Conservation (phyloP, 2,888 invertebrate genomes). For the Suillia variegata region DNA sequence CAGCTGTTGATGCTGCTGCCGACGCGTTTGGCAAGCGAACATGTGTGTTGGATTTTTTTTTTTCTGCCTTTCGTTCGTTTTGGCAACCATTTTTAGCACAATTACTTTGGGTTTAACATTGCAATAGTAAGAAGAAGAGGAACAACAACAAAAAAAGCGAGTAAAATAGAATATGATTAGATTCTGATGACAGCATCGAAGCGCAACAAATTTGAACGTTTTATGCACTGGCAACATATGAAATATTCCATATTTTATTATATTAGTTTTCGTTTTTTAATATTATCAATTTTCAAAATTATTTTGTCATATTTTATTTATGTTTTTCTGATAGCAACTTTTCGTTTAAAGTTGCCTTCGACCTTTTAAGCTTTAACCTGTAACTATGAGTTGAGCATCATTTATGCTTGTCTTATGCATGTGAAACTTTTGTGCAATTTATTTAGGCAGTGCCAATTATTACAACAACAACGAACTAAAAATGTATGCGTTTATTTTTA, state of each 20-base stretch:
- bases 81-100: conserved; percentile 43
- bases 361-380: no score
- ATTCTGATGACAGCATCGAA: background rate
- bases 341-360: background rate
- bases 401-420: background rate
- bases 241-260: background rate
- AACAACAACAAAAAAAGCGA: conserved; percentile 16
- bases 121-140: no score
- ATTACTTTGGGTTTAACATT: conserved; percentile 46
- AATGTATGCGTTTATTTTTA: no score
- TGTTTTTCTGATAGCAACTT: background rate
- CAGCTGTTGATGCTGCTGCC: background rate
- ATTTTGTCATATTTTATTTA: background rate
- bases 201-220: no score
- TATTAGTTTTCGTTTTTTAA: background rate
- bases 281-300: no score
- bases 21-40: no score
- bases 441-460: no score
- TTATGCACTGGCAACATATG: background rate
- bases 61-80: conserved; percentile 25
- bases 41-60: no score
- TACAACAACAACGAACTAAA: no score
- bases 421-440: no score
- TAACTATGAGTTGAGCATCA: no score
- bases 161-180: background rate